Evolutionary conservation across 2,888 invertebrate genomes (phyloP), one percentile per base, ranked within the genome.

Genomic region (Hofmannophila pseudospretella): DNA sequence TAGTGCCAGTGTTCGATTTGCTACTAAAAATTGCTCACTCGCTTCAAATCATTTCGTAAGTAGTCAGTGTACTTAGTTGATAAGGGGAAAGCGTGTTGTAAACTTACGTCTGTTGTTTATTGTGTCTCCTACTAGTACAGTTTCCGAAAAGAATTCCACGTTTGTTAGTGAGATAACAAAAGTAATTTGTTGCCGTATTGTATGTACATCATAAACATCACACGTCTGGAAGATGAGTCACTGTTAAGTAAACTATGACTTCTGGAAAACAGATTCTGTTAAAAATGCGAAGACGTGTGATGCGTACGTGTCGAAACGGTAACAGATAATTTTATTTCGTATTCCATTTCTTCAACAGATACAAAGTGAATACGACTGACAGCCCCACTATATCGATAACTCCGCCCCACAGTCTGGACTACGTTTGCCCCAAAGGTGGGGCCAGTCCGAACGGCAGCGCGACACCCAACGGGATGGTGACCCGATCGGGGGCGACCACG

Each of bases 311-410:
- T n/a, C n/a, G n/a, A n/a, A n/a, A n/a, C n/a, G n/a, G n/a, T n/a
- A n/a, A n/a, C 4, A 20, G 7, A 20, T 7, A 20, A 20, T 3
- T 20, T 20, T 20, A 20, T 20, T 5, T 20, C 20, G n/a, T n/a
- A 20, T 16, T 16, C 16, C n/a, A 12, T 32, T 36, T 39, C 9
- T 7, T 31, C 47, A 35, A 1, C 70, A 85, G 85, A 53, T 75
- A 78, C 50, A 85, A 80, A 63, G 60, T 84, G 56, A 68, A 70
- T 33, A 67, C 80, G 39, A 73, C 80, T 9, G 82, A 85, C 45
- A 88, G 87, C 42, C 88, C 88, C 0, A 72, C 84, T 28, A 84
- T 86, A 47, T 80, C 85, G 1, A 70, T 81, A 45, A 84, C 84
- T 2, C 81, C 85, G 0, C 84, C 84, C 0, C 81, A 80, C 48